Evolutionary conservation across 2,888 invertebrate species (phyloP), one percentile per base, ranked within the genome.

Genomic region (Pseudanteris insignis): DNA sequence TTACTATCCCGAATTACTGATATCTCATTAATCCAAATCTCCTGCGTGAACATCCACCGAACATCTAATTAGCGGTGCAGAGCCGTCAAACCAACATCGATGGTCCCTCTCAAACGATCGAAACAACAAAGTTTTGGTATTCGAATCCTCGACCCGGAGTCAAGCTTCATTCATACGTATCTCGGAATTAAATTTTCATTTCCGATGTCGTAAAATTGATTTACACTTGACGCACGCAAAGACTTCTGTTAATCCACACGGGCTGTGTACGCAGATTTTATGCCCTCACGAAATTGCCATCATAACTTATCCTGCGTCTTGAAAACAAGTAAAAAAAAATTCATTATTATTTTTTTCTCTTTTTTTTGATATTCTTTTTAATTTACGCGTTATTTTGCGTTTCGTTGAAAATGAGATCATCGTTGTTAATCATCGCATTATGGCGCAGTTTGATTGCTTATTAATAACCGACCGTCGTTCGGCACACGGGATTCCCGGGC

Each of bases 161-260:
- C n/a, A n/a, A n/a, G n/a, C n/a, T n/a, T n/a, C n/a, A n/a, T 15
- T 15, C 37, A 33, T 38, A 29, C 32, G 26, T 13, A 9, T 29
- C 2, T 5, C 5, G 34, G 18, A 40, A 40, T 50, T 33, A 33
- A 34, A 33, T 18, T 18, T 18, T 6, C 3, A 18, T 50, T 50
- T 50, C 40, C 40, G 33, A 8, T 33, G 21, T 50, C 50, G 28
- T 50, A 40, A 40, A 41, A 48, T 33, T 41, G 48, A 57, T 48
- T 48, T 48, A 43, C 28, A 32, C 28, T 14, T 44, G 44, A 44
- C 44, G 28, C 38, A 46, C 21, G n/a, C 24, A 11, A 7, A 13
- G 57, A 57, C 57, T 58, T 50, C 57, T 58, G 57, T 58, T 54
- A 34, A 37, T 47, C 32, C 28, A 32, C 36, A n/a, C n/a, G n/a